These are phyloP conservation scores for Epinephelus awoara DNA, from an alignment of 2,797 vertebrate species.

Conservation along the genomic window DNA sequence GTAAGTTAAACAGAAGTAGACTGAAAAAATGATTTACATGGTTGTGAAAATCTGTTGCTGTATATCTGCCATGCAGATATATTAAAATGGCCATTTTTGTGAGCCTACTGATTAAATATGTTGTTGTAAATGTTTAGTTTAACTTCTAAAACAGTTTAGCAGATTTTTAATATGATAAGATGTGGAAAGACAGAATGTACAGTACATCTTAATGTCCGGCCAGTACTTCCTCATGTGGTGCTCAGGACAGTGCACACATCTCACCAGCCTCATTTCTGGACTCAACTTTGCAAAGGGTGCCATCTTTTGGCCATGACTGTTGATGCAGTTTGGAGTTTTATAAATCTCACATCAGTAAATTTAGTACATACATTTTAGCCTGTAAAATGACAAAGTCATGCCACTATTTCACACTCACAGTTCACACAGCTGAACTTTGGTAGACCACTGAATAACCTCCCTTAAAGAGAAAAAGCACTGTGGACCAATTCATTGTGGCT, in stretches of 20 bases:
- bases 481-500: slow-evolving; percentile 10
- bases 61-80: slow-evolving; percentile 55
- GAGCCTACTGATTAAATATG: slow-evolving; percentile 6
- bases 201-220: slow-evolving; percentile 1
- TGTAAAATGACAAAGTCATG: neutral
- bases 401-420: slow-evolving; percentile 22
- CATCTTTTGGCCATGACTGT: slow-evolving; percentile 57
- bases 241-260: neutral
- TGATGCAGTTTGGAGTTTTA: slow-evolving; percentile 10
- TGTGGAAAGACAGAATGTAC: neutral
- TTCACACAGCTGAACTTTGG: neutral
- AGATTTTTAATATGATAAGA: neutral
- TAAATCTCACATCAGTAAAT: neutral
- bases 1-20: slow-evolving; percentile 17
- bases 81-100: slow-evolving; percentile 25
- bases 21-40: slow-evolving; percentile 25
- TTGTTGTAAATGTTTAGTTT: neutral
- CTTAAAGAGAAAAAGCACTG: slow-evolving; percentile 14
- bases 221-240: neutral
- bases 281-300: slow-evolving; percentile 37
- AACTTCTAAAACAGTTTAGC: neutral
- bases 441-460: neutral
- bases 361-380: neutral
- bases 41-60: slow-evolving; percentile 31
- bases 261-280: neutral